Percentiles rank a stretch among this genome's conserved stretches.
These are phyloP conservation scores for Yasuhikotakia modesta DNA, from an alignment of 2,797 vertebrate species.

Conservation along the genomic window DNA sequence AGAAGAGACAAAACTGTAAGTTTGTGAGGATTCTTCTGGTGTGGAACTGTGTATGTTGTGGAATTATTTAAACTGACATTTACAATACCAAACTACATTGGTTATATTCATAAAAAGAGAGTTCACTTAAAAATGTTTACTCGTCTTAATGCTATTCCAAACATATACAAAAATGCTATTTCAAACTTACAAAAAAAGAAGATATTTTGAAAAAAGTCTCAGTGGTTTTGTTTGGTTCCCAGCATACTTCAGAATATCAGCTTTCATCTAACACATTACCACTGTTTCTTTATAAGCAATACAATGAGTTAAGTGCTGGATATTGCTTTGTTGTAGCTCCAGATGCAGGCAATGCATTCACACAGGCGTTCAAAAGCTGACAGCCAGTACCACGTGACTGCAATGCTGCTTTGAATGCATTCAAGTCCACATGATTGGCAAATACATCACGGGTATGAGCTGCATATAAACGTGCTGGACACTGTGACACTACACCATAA, in stretches of 20 bases:
- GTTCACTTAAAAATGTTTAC: too few species aligned
- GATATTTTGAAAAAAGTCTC: too few species aligned
- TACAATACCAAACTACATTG: background rate
- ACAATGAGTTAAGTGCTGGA: too few species aligned
- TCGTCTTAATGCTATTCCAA: too few species aligned
- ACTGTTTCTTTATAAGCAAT: background rate
- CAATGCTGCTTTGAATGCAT: background rate
- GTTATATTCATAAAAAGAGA: background rate
- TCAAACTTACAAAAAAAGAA: too few species aligned
- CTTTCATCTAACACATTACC: too few species aligned
- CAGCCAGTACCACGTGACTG: background rate
- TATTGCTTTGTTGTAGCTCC: background rate
- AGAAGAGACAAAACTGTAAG: background rate
- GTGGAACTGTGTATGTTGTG: background rate
- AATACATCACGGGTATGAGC: slow-evolving; percentile 5
- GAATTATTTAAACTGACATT: background rate
- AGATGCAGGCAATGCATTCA: background rate
- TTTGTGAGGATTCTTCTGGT: background rate
- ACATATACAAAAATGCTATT: too few species aligned
- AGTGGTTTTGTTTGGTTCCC: too few species aligned
- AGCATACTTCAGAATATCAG: too few species aligned
- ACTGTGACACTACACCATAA: slow-evolving; percentile 36
- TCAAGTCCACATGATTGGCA: slow-evolving; percentile 1
- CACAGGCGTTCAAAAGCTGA: background rate
- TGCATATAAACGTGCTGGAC: background rate